These are phyloP conservation scores for Hystrix cristata DNA, from an alignment of 2,113 vertebrate species.

Conservation along the genomic window DNA sequence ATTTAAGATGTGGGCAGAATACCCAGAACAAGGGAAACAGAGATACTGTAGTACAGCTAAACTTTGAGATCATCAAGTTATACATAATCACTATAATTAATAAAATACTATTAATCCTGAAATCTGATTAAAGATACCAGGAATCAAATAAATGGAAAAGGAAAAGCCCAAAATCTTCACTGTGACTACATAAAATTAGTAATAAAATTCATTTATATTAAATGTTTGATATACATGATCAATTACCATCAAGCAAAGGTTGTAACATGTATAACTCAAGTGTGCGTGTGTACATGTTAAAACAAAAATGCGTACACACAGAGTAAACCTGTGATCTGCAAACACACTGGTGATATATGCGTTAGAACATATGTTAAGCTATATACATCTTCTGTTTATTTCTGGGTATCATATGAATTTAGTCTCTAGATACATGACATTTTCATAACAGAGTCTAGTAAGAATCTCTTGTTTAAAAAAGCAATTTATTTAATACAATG, in stretches of 20 bases:
- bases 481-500: not conserved
- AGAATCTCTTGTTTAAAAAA: constrained; percentile 14
- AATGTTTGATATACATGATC: not conserved
- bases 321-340: not conserved
- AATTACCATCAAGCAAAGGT: constrained; percentile 6
- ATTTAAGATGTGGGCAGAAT: not conserved
- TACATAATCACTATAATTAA: not conserved
- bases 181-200: constrained; percentile 14
- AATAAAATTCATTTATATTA: constrained; percentile 40
- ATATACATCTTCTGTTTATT: not conserved
- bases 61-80: not conserved
- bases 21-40: not conserved
- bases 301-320: not conserved
- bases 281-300: not conserved
- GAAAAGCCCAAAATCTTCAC: constrained; percentile 16
- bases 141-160: not conserved
- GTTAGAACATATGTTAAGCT: not conserved
- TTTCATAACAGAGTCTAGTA: not conserved
- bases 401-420: not conserved
- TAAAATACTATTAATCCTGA: constrained; percentile 28
- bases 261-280: not conserved
- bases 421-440: not conserved
- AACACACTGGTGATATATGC: not conserved
- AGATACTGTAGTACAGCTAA: not conserved
- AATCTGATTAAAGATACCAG: not conserved